Evolutionary conservation across 2,888 invertebrate species (phyloP), one percentile per base, ranked within the genome.

Genomic region (Perizoma flavofasciatum): DNA sequence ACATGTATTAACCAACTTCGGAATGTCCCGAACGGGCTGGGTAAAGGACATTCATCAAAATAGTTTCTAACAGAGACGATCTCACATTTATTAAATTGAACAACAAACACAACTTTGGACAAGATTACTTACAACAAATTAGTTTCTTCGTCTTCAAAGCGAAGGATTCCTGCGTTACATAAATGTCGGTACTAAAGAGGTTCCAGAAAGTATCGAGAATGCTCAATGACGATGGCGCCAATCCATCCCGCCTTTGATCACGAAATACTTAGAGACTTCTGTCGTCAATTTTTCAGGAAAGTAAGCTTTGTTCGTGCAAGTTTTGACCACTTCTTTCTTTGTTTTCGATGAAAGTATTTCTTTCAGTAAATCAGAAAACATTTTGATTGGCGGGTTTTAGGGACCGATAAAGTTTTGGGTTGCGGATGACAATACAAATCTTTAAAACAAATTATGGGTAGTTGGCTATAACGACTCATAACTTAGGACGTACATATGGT

Each of bases 81-180:
- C 73, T 78, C 78, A 79, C 82, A 83, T 85, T 84, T 79, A 84
- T 88, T 85, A 83, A 84, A 84, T 77, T 81, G 74, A 74, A 77
- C 78, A 78, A 75, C 77, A 75, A 81, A 78, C 74, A 75, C 79
- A 73, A 76, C 59, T 81, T 77, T 77, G 75, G 73, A 74, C 74
- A 70, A 72, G 79, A 85, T 71, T 67, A 74, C 74, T 75, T 81
- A 85, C 84, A 83, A 86, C 77, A 83, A 83, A 88, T 89, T 86
- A 87, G 88, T 89, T 89, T 85, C 79, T 72, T 79, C 78, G 78
- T 79, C 81, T 81, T 84, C 85, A 86, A 88, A 87, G 86, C 81
- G 78, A 69, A 81, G 22, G 83, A 90, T 90, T 88, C 89, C 79
- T 71, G 79, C 78, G 83, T 83, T 85, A 62, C 85, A 84, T 81